Percentiles rank a stretch among this genome's conserved stretches.
These are phyloP conservation scores for Sarcoramphus papa DNA, from an alignment of 2,797 vertebrate genomes.

Conservation along the genomic window DNA sequence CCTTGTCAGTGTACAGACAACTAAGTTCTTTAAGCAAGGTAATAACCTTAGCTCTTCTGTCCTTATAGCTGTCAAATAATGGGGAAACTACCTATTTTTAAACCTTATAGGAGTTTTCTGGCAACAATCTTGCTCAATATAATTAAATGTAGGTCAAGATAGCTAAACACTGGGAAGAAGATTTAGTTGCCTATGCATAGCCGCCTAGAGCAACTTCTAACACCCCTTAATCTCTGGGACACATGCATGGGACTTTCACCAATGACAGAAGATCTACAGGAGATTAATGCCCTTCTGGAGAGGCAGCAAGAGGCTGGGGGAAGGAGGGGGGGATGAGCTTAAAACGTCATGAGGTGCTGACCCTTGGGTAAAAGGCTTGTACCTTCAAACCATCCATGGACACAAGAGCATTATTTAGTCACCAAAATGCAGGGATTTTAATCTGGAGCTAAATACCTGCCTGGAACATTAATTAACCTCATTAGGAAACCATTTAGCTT, in stretches of 20 bases:
- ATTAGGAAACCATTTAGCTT: neutral
- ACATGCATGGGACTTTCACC: neutral
- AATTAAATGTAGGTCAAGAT: neutral
- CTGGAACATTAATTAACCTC: neutral
- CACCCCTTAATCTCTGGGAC: neutral
- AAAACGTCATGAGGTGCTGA: accelerated
- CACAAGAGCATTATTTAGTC: neutral
- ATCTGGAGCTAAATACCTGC: neutral
- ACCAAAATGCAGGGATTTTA: neutral
- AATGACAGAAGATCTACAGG: neutral
- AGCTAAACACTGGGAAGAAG: neutral
- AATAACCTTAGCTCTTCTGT: neutral
- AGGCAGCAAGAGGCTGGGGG: neutral
- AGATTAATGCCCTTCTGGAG: neutral
- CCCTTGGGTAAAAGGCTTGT: neutral
- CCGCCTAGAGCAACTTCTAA: neutral
- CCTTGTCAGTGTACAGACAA: neutral
- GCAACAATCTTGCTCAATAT: neutral
- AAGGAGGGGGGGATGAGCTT: neutral
- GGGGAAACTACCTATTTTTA: neutral
- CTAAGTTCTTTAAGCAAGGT: neutral
- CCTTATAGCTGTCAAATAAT: neutral
- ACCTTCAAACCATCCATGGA: accelerated
- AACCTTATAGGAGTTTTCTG: neutral
- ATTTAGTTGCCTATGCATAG: neutral